Evolutionary conservation across 2,797 vertebrate species (phyloP).

Genomic region (Tolypeutes matacus): DNA sequence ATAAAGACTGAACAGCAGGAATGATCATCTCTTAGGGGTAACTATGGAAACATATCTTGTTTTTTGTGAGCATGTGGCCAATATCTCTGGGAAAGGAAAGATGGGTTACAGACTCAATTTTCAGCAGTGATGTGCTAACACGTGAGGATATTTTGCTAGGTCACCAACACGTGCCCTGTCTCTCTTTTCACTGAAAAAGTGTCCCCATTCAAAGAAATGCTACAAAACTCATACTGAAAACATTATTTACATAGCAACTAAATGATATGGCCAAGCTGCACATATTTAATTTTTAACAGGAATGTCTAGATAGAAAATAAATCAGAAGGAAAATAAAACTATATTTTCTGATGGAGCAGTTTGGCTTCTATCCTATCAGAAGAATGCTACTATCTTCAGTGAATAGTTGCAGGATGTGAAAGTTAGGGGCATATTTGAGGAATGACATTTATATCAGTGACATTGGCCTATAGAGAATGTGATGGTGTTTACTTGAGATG

Average conservation of each 20-base stretch:
- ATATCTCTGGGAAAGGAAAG: background rate
- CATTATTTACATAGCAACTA: too few species aligned
- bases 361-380: fast-evolving
- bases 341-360: fast-evolving
- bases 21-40: fast-evolving
- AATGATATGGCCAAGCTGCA: fast-evolving
- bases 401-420: too few species aligned
- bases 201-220: background rate
- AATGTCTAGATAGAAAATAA: background rate
- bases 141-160: fast-evolving
- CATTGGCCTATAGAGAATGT: fast-evolving
- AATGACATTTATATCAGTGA: fast-evolving
- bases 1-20: fast-evolving
- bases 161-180: fast-evolving
- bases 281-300: fast-evolving
- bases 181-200: fast-evolving
- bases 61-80: background rate
- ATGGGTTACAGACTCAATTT: background rate
- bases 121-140: fast-evolving
- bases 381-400: fast-evolving
- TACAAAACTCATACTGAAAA: background rate
- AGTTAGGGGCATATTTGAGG: fast-evolving
- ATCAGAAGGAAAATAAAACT: background rate
- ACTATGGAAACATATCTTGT: background rate
- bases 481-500: fast-evolving